Percentiles rank a stretch among this genome's conserved stretches.
Conservation (phyloP, 2,888 invertebrate genomes). For the Dysmachus trigonus region DNA sequence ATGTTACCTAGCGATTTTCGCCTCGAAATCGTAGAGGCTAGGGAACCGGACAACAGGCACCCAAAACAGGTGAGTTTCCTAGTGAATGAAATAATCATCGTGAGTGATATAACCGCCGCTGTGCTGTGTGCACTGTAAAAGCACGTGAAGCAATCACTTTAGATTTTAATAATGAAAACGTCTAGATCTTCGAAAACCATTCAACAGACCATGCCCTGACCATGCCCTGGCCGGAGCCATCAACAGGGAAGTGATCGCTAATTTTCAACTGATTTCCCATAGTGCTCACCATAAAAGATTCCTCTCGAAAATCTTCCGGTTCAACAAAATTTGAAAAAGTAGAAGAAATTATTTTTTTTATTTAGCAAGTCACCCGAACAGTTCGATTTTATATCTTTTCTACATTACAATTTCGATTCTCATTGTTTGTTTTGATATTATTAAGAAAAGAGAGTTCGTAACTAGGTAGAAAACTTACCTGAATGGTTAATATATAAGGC, state of each 20-base stretch:
- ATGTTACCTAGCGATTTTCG: not conserved
- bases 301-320: not conserved
- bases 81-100: slow-evolving; percentile 24
- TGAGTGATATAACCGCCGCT: not conserved
- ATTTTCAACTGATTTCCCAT: not conserved
- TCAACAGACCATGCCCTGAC: not conserved
- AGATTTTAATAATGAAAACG: not conserved
- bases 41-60: not conserved
- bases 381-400: not conserved
- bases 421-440: slow-evolving; percentile 6
- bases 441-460: not conserved
- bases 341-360: not conserved
- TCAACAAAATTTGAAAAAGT: not conserved
- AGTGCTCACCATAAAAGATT: not conserved
- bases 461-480: not conserved
- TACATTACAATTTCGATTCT: not conserved
- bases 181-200: not conserved
- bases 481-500: not conserved
- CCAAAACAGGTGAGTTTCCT: slow-evolving; percentile 23
- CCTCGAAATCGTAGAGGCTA: not conserved
- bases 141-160: not conserved
- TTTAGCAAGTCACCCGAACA: not conserved
- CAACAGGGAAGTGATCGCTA: slow-evolving; percentile 5
- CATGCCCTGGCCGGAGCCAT: not conserved
- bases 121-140: not conserved